Base-by-base conservation (phyloP, 2,888 invertebrate genomes). In the Cerastis rubricosa region DNA sequence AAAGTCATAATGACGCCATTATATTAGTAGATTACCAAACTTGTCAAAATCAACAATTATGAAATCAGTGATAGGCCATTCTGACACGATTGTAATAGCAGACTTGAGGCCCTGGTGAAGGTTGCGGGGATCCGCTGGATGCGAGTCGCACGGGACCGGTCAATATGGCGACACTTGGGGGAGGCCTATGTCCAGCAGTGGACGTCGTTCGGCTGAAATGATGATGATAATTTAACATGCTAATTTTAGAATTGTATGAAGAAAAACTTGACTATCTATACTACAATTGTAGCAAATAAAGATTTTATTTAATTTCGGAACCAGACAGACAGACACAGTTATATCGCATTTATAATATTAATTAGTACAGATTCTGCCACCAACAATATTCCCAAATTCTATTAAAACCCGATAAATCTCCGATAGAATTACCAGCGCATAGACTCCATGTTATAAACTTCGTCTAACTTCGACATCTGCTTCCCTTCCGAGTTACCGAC, bases 401-500 rank as follows among this genome's bases (percentile, higher is more conserved):
- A 22, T 43, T 43, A 43, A 43, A 64, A 43, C 59, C 57, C 12
- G n/a, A 78, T 78, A 70, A 78, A 70, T 63, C 61, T 67, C 54
- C 5, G 45, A 64, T 74, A 61, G n/a, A 63, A 54, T 59, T 59
- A 77, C 59, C 35, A 35, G 59, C 51, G 45, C 70, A 63, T 59
- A 64, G 17, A 70, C 57, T 47, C 49, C 29, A 68, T 74, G 74
- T 59, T 63, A 69, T 45, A 83, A 83, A 79, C 82, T 70, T 22
- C 40, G 47, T 45, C 29, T 51, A 83, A 83, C 74, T 83, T 78
- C 43, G 82, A 83, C 82, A 59, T 45, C 57, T 72, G 79, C 66
- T 83, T 83, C 82, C 82, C 19, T 57, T 29, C 67, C 8, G 35
- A 67, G 68, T 70, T 51, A 40, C 3, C 11, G 74, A 61, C 54